Evolutionary conservation across 1,140 invertebrate species (phyloP), one percentile per base, ranked within the genome.

Genomic region (Drosophila nannoptera): DNA sequence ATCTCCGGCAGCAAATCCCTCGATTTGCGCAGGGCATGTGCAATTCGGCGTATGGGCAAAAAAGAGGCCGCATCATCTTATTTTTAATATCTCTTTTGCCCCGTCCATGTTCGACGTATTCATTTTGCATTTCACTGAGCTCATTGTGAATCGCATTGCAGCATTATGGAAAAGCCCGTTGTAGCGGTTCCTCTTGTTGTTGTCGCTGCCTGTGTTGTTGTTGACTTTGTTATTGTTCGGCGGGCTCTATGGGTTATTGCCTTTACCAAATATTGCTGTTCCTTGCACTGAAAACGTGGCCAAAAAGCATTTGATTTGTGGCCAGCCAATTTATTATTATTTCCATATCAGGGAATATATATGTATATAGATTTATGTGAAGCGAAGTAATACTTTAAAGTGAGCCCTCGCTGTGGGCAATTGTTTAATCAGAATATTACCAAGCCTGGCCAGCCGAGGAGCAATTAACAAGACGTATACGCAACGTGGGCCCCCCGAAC

Each of bases 191-290:
- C 16, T 38, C 32, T 22, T 53, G 32, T 38, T 56, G 53, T 22
- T 29, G 42, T 43, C 14, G 4, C 35, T 54, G 9, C 2, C n/a
- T n/a, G n/a, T 14, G 14, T 16, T 22, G 22, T 22, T 22, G 22
- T 22, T 22, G 22, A 22, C 22, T 22, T 22, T 22, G 22, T 22
- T 22, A 22, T 22, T 22, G 12, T 12, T 22, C 36, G 55, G 32
- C 46, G 64, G 45, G 58, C 60, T 73, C 73, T 81, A 69, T 48
- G 48, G 53, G 55, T 77, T 80, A 80, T 80, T 77, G 77, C 73
- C 73, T 80, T 73, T 61, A 35, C 52, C 69, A 50, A 43, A 43
- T 43, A 43, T 64, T 55, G 61, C 7, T 33, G 60, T 14, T 49
- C n/a, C n/a, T n/a, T n/a, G n/a, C n/a, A n/a, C n/a, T 45, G 46